Conservation (phyloP, 2,113 vertebrate genomes). For the Thalassarche chlororhynchos region DNA sequence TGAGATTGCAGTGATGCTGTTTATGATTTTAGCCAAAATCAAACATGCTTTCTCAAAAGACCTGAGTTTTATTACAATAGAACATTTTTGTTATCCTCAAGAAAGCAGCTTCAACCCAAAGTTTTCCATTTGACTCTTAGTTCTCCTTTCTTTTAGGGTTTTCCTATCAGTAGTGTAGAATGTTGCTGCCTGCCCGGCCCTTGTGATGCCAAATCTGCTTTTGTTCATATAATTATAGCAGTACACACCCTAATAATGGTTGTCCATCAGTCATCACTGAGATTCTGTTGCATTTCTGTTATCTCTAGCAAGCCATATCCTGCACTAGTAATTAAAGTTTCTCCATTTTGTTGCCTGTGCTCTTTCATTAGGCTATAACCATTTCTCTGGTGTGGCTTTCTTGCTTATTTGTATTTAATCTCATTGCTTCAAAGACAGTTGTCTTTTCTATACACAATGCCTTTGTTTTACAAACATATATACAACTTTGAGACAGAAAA, state of each 20-base stretch:
- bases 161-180: not conserved
- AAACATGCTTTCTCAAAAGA: not conserved
- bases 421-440: not conserved
- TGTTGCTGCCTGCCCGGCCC: no score
- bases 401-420: not conserved
- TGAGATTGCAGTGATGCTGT: not conserved
- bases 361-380: not conserved
- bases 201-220: not conserved
- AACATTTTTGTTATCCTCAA: not conserved
- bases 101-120: not conserved
- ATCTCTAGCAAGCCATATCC: not conserved
- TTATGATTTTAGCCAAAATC: not conserved
- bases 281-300: not conserved
- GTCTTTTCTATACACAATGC: not conserved
- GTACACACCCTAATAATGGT: not conserved
- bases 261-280: not conserved
- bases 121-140: not conserved
- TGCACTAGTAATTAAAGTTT: not conserved
- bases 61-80: not conserved
- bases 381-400: not conserved
- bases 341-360: not conserved
- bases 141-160: not conserved
- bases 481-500: not conserved
- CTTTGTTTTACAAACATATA: not conserved
- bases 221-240: not conserved